Conservation (phyloP, 2,797 vertebrate genomes). For the Sebastes nivosus region DNA sequence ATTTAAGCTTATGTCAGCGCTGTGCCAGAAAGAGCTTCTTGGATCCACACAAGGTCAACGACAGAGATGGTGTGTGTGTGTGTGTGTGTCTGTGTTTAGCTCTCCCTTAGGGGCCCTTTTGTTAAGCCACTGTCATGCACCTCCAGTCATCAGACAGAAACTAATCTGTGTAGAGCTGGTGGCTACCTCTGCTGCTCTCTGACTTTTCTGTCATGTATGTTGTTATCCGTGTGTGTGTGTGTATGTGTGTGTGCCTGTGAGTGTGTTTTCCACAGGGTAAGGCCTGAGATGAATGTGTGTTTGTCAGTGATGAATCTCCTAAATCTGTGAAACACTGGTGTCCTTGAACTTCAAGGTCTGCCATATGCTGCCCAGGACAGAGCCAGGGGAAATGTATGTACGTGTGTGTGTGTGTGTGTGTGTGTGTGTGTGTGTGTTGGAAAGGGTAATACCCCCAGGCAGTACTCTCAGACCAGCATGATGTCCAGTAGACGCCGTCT, state of each 20-base stretch:
- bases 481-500: constrained; percentile 29
- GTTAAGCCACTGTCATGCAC: constrained; percentile 27
- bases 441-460: constrained; percentile 40
- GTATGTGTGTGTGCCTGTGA: neutral
- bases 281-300: constrained; percentile 67
- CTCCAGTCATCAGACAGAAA: constrained; percentile 35
- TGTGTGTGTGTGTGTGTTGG: neutral
- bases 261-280: constrained; percentile 53
- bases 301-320: constrained; percentile 80
- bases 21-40: neutral
- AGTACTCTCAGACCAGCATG: constrained; percentile 25
- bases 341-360: constrained; percentile 82
- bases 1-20: neutral
- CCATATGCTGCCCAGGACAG: constrained; percentile 75
- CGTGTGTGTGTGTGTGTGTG: neutral
- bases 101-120: constrained; percentile 2
- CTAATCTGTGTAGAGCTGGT: constrained; percentile 22
- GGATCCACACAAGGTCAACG: constrained; percentile 36
- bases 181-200: constrained; percentile 21
- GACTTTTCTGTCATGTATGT: constrained; percentile 16
- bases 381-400: constrained; percentile 47
- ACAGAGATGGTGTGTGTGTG: constrained; percentile 20
- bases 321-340: constrained; percentile 75
- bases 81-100: constrained; percentile 20
- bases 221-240: neutral